phyloP scores from a whole-genome alignment of 2,113 vertebrate genomes.

The Pampusana beccarii region DNA sequence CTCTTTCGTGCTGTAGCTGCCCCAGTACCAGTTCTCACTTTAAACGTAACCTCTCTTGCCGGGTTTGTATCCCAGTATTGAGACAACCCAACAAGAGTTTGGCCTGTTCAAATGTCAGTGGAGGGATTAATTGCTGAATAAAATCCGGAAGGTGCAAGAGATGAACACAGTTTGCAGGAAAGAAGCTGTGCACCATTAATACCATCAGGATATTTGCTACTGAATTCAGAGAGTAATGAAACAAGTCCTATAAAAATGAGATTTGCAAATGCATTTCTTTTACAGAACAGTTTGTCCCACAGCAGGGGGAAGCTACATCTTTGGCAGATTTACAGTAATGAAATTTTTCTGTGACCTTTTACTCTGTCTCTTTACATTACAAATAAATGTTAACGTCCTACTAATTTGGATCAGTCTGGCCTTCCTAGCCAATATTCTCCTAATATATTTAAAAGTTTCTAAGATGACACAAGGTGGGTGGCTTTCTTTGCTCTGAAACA shows the following conservation, averaged over 20 bases:
- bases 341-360: slow-evolving; percentile 51
- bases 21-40: background rate
- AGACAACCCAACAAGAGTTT: background rate
- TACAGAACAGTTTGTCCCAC: background rate
- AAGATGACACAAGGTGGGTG: slow-evolving; percentile 1
- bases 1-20: background rate
- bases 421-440: slow-evolving; percentile 30
- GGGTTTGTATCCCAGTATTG: background rate
- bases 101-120: background rate
- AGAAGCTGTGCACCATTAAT: background rate
- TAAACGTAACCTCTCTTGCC: accelerated
- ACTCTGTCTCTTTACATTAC: slow-evolving; percentile 60
- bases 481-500: slow-evolving; percentile 32
- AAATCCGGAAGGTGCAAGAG: background rate
- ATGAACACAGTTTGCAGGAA: background rate
- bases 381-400: slow-evolving; percentile 38
- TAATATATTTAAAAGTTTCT: slow-evolving; percentile 40
- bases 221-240: background rate
- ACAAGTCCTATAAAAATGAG: background rate
- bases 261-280: background rate
- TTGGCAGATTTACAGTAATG: slow-evolving; percentile 31
- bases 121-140: background rate
- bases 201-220: background rate
- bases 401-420: slow-evolving; percentile 55
- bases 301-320: background rate